Percentiles rank a stretch among this genome's conserved stretches.
Evolutionary conservation across 2,797 vertebrate genomes (phyloP).

Genomic region (Premnoplex brunnescens): DNA sequence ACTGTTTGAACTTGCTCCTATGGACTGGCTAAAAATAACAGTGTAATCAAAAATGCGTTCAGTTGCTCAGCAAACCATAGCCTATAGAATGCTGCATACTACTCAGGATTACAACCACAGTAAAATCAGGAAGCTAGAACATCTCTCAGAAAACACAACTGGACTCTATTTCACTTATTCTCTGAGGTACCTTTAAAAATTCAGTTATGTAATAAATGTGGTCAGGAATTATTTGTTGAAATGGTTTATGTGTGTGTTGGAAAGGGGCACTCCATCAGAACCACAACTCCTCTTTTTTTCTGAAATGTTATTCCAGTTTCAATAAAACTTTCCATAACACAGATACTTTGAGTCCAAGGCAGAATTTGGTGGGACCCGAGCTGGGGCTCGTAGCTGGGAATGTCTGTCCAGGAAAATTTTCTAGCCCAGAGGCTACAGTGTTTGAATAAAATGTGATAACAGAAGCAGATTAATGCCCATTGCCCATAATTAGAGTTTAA

Average conservation of each 20-base stretch:
- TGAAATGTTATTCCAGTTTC: background rate
- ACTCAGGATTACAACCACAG: background rate
- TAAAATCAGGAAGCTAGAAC: background rate
- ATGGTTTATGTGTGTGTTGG: background rate
- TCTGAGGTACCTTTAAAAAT: background rate
- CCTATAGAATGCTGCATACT: background rate
- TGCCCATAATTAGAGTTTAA: background rate
- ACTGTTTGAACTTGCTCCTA: background rate
- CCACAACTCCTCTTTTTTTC: background rate
- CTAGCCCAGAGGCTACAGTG: background rate
- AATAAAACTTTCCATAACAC: background rate
- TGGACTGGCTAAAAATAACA: background rate
- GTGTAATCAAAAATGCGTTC: background rate
- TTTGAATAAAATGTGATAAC: background rate
- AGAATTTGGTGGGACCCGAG: background rate
- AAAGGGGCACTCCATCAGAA: conserved; percentile 7
- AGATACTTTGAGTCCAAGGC: background rate
- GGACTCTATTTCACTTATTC: background rate
- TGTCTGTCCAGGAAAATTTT: background rate
- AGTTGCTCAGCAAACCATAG: background rate
- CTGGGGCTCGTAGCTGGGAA: background rate
- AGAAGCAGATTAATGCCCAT: background rate
- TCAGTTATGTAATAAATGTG: background rate
- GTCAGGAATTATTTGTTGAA: background rate
- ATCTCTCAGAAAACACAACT: background rate